These are phyloP conservation scores for Slavum lentiscoides DNA, from an alignment of 2,888 invertebrate genomes.

Conservation along the genomic window DNA sequence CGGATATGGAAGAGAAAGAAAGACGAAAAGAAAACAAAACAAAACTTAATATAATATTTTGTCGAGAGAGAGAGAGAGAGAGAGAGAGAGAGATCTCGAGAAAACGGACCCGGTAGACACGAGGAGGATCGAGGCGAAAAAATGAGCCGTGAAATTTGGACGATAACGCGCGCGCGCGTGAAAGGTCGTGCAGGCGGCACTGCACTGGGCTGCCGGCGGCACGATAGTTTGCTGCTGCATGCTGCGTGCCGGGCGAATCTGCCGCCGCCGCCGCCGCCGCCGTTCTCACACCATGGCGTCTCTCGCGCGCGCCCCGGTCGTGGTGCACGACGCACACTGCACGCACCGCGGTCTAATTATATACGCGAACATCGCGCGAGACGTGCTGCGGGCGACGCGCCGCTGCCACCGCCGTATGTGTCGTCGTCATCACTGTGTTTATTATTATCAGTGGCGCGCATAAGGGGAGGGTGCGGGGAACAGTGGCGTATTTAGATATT, in stretches of 20 bases:
- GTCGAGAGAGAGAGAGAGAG: too few species aligned
- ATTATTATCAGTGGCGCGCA: too few species aligned
- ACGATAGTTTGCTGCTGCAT: not conserved
- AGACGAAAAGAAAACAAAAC: not conserved
- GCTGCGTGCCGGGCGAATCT: constrained; percentile 40
- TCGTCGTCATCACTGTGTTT: too few species aligned
- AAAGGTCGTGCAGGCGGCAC: constrained; percentile 25
- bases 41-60: not conserved
- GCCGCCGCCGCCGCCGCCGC: not conserved
- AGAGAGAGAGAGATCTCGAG: too few species aligned
- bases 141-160: constrained; percentile 33
- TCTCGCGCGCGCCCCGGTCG: not conserved
- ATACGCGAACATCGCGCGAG: too few species aligned
- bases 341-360: too few species aligned
- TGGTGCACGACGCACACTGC: too few species aligned
- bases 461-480: too few species aligned
- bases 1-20: not conserved
- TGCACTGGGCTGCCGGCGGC: constrained; percentile 29
- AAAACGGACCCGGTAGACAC: too few species aligned
- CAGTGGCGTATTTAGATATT: too few species aligned
- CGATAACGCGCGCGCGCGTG: not conserved
- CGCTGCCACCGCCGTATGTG: too few species aligned
- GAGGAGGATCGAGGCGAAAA: not conserved
- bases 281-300: constrained; percentile 40
- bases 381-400: too few species aligned